phyloP scores from a whole-genome alignment of 2,888 invertebrate genomes.

The Dyspetes luteomarginatus region DNA sequence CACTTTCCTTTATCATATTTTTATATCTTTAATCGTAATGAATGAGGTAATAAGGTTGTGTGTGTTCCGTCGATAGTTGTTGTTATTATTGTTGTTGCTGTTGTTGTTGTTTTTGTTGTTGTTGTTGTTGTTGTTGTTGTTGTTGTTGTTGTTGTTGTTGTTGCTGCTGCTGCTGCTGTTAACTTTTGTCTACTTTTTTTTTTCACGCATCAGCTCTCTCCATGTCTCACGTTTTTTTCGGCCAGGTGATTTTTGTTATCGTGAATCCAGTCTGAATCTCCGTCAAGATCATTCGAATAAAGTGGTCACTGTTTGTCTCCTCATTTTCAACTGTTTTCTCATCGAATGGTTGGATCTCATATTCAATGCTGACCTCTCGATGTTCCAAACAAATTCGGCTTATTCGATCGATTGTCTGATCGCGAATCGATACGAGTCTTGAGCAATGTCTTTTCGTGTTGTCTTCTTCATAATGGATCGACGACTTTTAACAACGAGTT shows the following conservation, averaged over 20 bases:
- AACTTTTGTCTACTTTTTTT: slow-evolving; percentile 69
- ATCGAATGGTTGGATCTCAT: background rate
- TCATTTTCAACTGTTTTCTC: background rate
- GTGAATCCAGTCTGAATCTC: background rate
- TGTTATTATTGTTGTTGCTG: slow-evolving; percentile 51
- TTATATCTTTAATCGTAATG: slow-evolving; percentile 82
- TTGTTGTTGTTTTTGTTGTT: slow-evolving; percentile 35
- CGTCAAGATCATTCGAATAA: slow-evolving; percentile 1
- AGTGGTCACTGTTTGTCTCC: background rate
- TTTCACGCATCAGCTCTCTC: slow-evolving; percentile 29
- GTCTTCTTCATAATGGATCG: background rate
- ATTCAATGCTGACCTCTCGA: slow-evolving; percentile 12
- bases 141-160: slow-evolving; percentile 7
- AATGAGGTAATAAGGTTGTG: slow-evolving; percentile 83
- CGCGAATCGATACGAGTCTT: background rate
- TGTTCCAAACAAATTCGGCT: background rate
- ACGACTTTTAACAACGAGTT: slow-evolving; percentile 11
- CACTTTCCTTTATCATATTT: slow-evolving; percentile 72
- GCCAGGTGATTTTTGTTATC: slow-evolving; percentile 23
- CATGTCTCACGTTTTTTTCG: slow-evolving; percentile 28
- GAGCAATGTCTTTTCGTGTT: background rate
- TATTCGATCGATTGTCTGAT: slow-evolving; percentile 11
- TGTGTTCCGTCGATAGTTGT: slow-evolving; percentile 76
- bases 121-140: slow-evolving; percentile 70
- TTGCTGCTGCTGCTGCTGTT: slow-evolving; percentile 23